Evolutionary conservation across 2,797 vertebrate genomes (phyloP), one percentile per base, ranked within the genome.

Genomic region (Prunella strophiata): DNA sequence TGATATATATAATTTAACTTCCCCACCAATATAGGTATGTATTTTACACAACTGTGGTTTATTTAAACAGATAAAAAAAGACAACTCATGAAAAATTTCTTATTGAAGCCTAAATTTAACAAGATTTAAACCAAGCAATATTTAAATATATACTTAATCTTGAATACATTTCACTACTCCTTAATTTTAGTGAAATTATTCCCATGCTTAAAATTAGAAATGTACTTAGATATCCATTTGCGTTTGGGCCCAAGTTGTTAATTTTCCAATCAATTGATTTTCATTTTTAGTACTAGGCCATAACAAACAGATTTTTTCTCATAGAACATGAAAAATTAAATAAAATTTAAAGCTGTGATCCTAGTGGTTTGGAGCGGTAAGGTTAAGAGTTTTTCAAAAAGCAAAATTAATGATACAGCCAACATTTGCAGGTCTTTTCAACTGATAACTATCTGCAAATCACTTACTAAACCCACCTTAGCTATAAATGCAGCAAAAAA

Each of bases 401-500:
- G 43, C 25, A 83, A 80, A 91, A 85, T 77, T 87, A 82, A 84
- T 94, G 66, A 50, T n/a, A 43, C n/a, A 79, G 26, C 12, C 83
- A 63, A 62, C 27, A 32, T 77, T 76, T 93, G 43, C 65, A 86
- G 83, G 26, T 51, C 71, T 85, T 94, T 91, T 67, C 58, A 38
- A 34, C 2, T 38, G 93, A 84, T 87, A 73, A 7, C 62, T 54
- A 66, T 89, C 93, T 80, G 34, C 79, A 91, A 94, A 90, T 61
- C 5, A 65, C 61, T 94, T 58, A 62, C 50, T 74, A 89, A 94
- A 77, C 15, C 65, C 75, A 72, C 65, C 78, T 66, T 27, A 71
- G 54, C 54, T 77, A 57, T 70, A 94, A 95, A 85, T n/a, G 78
- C 86, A 80, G 75, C 7, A 58, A 72, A 91, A 91, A 52, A 92